Evolutionary conservation across 2,113 vertebrate species (phyloP), one percentile per base, ranked within the genome.

Genomic region (Phoxinus phoxinus): DNA sequence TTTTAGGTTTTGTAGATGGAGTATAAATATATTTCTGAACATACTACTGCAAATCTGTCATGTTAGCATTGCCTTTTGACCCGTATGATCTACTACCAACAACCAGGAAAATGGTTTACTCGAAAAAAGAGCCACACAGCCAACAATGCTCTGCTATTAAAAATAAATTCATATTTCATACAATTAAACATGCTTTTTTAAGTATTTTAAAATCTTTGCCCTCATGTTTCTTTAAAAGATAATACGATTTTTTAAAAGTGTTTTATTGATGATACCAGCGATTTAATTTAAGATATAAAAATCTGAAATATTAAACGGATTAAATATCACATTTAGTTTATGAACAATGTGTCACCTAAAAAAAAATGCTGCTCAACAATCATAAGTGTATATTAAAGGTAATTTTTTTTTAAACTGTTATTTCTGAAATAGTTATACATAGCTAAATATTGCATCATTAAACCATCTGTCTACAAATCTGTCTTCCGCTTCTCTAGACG

Each of bases 401-500:
- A 3, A 25, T 15, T 48, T 46, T 51, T 46, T 51, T 51, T 51
- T 48, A 13, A 3, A 13, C 46, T 13, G 46, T 59, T 1, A 61
- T 61, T 25, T 27, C 10, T 15, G 5, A 63, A 63, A 63, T 12
- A 15, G 13, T 63, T 11, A 27, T 46, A 58, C n/a, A 13, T 19
- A 65, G 63, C 2, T 17, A 30, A 65, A 67, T 63, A 32, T 35
- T 35, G 65, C 30, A 21, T 25, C 58, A 61, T 61, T 61, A 25
- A 61, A 61, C 23, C 58, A 59, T 12, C 23, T 6, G 71, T 74
- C 41, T 56, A 9, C 53, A 53, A 51, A 76, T 73, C 7, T 72
- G 15, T 77, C 10, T 71, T 44, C 7, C 19, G 23, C 0, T 23
- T 44, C 59, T 69, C 25, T 94, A 99, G 98, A 99, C 4, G 98